phyloP scores from a whole-genome alignment of 2,888 invertebrate species.

The Pyrrhia umbra region DNA sequence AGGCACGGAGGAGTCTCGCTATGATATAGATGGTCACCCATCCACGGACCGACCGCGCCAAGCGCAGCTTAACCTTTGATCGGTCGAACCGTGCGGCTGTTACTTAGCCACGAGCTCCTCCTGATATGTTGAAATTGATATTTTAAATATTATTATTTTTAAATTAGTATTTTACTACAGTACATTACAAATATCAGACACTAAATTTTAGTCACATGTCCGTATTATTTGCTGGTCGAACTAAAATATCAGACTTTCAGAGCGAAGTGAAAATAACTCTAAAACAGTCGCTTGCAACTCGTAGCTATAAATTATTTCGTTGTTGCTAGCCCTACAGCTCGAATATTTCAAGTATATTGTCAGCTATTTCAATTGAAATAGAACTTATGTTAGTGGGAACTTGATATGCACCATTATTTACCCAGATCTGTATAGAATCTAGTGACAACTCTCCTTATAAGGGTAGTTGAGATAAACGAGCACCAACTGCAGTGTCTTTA shows the following conservation, averaged over 20 bases:
- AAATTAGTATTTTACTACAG: neutral
- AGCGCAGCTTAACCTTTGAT: too few species aligned
- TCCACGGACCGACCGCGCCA: too few species aligned
- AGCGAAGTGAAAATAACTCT: conserved; percentile 33
- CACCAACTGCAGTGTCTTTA: conserved; percentile 32
- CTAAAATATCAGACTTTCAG: conserved; percentile 14
- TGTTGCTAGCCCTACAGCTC: conserved; percentile 39
- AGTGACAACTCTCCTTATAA: conserved; percentile 34
- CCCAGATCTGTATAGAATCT: conserved; percentile 48
- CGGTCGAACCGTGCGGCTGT: too few species aligned
- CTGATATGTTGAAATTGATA: too few species aligned
- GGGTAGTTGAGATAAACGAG: conserved; percentile 51
- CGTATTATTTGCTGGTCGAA: conserved; percentile 2
- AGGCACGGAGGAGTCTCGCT: too few species aligned
- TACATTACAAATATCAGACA: neutral
- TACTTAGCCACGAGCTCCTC: too few species aligned
- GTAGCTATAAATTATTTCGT: conserved; percentile 45
- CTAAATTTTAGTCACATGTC: neutral
- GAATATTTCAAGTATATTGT: conserved; percentile 57
- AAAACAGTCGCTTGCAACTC: conserved; percentile 9
- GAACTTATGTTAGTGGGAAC: conserved; percentile 39
- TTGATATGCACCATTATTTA: conserved; percentile 54
- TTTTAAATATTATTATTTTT: too few species aligned
- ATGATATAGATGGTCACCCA: too few species aligned
- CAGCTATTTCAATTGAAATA: conserved; percentile 53